Base-by-base conservation (phyloP, 1,140 invertebrate species). In the Drosophila lini region DNA sequence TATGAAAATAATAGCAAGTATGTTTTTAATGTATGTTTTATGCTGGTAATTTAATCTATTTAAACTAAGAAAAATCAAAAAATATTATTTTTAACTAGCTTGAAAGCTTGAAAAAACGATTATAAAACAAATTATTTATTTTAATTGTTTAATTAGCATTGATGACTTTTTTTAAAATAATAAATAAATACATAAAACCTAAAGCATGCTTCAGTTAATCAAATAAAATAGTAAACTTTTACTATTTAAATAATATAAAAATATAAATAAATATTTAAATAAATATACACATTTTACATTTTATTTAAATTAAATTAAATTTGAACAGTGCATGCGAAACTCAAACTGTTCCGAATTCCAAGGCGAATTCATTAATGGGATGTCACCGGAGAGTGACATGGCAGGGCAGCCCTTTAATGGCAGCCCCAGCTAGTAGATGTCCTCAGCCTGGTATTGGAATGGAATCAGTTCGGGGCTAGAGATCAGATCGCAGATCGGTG, bases 361-460 rank as follows among this genome's bases (percentile, higher is more conserved):
- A 82, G 80, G 81, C 82, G 80, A 83, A 88, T 80, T 86, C 83
- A 83, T 86, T 86, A 86, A 86, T 86, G 83, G 86, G 83, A 86
- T 86, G 83, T 86, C 83, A 77, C 47, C 74, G 56, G 32, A 78
- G 63, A 75, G 60, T 55, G 59, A 48, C 67, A 58, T 48, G 47
- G 36, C 57, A 60, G 31, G 38, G 59, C 47, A 59, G 71, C 73
- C 74, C 62, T 76, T 77, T 71, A 71, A 71, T 70, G 68, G 68
- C 68, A 60, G 53, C 19, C 62, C 53, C 36, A 53, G 64, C 65
- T 70, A 50, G 28, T 50, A 71, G 65, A 71, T 71, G 68, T 71
- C 68, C 67, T 71, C 68, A 71, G 67, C 68, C 68, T 50, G 52
- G 19, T 28, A 67, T 63, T 22, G 31, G 57, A 44, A 65, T 34